These are phyloP conservation scores for Hydroisotoma schaefferi DNA, from an alignment of 2,888 invertebrate genomes.

Conservation along the genomic window DNA sequence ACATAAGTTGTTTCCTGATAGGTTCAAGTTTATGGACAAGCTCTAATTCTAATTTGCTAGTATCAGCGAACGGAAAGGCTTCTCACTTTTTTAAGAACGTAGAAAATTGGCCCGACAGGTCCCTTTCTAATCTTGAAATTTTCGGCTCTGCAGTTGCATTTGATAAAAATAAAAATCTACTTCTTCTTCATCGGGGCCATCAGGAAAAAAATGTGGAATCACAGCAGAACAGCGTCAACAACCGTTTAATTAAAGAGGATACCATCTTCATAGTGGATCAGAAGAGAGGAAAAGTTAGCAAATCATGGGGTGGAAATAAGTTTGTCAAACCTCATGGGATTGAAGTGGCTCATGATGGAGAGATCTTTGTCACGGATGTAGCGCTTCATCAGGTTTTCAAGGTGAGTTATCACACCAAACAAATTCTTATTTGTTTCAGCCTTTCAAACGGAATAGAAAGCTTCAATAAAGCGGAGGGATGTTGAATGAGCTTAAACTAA, in stretches of 20 bases:
- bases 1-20: background rate
- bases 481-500: background rate
- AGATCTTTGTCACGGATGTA: conserved; percentile 83
- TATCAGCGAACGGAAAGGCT: too few species aligned
- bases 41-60: too few species aligned
- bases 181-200: conserved; percentile 75
- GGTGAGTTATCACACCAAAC: conserved; percentile 51
- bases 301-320: conserved; percentile 68
- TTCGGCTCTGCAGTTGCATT: conserved; percentile 67
- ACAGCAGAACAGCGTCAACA: background rate
- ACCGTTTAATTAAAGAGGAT: conserved; percentile 61
- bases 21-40: background rate
- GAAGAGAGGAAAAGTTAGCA: conserved; percentile 60
- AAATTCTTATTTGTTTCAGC: background rate
- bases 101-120: conserved; percentile 58
- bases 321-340: conserved; percentile 74
- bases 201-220: conserved; percentile 58
- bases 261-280: conserved; percentile 64
- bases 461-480: background rate
- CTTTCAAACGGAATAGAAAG: background rate
- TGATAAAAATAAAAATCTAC: conserved; percentile 61
- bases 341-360: conserved; percentile 68
- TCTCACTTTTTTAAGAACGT: conserved; percentile 56
- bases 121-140: conserved; percentile 65
- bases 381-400: conserved; percentile 82